Evolutionary conservation across 2,888 invertebrate species (phyloP).

Genomic region (Hedychridium roseum): DNA sequence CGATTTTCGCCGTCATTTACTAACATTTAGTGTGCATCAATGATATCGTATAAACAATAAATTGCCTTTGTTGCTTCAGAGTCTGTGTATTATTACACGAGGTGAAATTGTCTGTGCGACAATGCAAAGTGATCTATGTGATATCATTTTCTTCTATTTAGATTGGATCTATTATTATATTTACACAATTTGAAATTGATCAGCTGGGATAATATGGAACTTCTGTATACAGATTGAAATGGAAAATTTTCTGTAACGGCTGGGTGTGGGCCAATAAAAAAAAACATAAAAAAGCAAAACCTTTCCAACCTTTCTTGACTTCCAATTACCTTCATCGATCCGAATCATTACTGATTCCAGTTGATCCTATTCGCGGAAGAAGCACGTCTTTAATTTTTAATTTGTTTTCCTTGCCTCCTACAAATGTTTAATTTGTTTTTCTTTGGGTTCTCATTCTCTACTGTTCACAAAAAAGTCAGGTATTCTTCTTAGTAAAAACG

Average conservation of each 20-base stretch:
- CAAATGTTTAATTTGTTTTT: constrained; percentile 52
- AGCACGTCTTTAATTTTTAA: constrained; percentile 19
- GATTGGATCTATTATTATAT: constrained; percentile 33
- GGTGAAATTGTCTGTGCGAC: too few relatives aligned
- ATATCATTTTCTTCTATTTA: constrained; percentile 35
- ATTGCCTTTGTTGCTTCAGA: too few relatives aligned
- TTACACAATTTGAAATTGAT: constrained; percentile 31
- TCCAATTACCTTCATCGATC: too few relatives aligned
- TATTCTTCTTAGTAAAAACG: background rate
- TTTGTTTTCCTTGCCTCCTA: constrained; percentile 25
- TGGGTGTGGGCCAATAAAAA: constrained; percentile 55
- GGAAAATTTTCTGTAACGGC: constrained; percentile 46
- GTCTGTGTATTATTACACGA: too few relatives aligned
- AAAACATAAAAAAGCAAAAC: constrained; percentile 37
- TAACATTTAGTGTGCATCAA: constrained; percentile 19
- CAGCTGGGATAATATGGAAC: constrained; percentile 32
- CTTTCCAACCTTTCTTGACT: too few relatives aligned
- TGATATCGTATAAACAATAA: constrained; percentile 7
- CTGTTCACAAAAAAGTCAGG: constrained; percentile 14
- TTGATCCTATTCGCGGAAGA: background rate
- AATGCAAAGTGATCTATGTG: constrained; percentile 30
- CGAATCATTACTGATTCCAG: too few relatives aligned
- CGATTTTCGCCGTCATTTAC: constrained; percentile 17
- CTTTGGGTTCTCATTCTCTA: background rate
- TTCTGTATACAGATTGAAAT: constrained; percentile 22